A percentile compares a stretch with the other conserved stretches of the same genome.
These are phyloP conservation scores for Celastrina argiolus DNA, from an alignment of 2,888 invertebrate genomes.

Conservation along the genomic window DNA sequence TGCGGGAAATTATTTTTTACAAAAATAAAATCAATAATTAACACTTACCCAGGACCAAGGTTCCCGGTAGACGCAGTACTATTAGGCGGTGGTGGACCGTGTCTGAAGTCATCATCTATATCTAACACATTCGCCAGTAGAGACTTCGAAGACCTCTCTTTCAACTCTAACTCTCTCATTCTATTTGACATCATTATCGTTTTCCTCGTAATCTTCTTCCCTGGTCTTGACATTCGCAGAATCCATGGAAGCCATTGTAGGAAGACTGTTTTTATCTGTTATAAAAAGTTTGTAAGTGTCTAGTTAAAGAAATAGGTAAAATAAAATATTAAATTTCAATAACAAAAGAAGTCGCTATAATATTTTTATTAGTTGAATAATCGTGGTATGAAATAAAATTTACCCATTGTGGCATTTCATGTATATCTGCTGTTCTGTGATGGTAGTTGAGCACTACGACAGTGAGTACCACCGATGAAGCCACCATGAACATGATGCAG, in stretches of 20 bases:
- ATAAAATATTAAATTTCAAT: background rate
- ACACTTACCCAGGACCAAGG: constrained; percentile 79
- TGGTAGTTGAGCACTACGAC: constrained; percentile 98
- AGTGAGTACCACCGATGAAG: constrained; percentile 97
- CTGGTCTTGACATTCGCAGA: constrained; percentile 96
- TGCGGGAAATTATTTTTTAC: background rate
- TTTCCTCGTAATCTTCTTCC: constrained; percentile 94
- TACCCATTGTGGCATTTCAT: constrained; percentile 98
- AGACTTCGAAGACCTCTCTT: constrained; percentile 95
- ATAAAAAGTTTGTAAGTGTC: too few species aligned
- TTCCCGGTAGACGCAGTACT: constrained; percentile 80
- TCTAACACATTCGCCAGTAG: constrained; percentile 96
- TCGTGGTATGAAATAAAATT: too few species aligned
- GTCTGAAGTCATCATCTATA: constrained; percentile 96
- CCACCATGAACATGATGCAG: constrained; percentile 99
- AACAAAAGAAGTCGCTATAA: background rate
- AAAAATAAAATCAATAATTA: background rate
- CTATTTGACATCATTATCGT: constrained; percentile 93
- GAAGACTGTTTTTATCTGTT: constrained; percentile 94
- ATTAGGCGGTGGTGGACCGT: constrained; percentile 82
- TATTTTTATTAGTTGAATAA: too few species aligned
- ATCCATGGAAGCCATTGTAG: constrained; percentile 99
- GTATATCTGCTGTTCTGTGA: constrained; percentile 97
- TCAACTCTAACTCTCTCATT: constrained; percentile 94
- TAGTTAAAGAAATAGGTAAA: too few species aligned